phyloP scores from a whole-genome alignment of 2,797 vertebrate genomes.

The Chlorospingus flavigularis region DNA sequence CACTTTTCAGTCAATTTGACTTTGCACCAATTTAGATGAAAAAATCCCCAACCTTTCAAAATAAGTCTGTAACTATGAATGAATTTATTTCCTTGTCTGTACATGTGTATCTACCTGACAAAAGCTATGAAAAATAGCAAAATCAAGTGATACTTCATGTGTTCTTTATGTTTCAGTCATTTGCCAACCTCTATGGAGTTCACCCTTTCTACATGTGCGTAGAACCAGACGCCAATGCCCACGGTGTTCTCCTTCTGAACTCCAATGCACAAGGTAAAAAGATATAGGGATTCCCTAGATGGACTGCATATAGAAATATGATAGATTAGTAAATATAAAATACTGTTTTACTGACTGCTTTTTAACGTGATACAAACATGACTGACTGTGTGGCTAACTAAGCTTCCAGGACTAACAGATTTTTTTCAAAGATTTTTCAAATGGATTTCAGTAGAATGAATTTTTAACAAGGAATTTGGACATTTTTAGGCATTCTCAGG shows the following conservation, averaged over 20 bases:
- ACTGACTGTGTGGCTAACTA: neutral
- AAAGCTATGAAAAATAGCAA: neutral
- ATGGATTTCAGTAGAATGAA: neutral
- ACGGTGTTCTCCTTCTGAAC: constrained; percentile 62
- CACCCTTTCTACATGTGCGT: constrained; percentile 58
- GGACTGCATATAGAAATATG: neutral
- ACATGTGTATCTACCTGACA: neutral
- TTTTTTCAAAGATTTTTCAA: constrained; percentile 2
- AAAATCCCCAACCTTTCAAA: neutral
- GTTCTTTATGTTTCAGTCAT: constrained; percentile 29
- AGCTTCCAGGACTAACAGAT: neutral
- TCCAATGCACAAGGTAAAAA: constrained; percentile 64
- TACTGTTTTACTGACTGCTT: neutral
- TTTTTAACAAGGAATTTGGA: neutral
- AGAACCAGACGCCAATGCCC: constrained; percentile 40
- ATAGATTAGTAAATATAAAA: neutral
- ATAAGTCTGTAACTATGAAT: neutral
- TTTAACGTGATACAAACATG: neutral
- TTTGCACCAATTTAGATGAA: neutral
- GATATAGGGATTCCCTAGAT: neutral
- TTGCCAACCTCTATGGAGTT: constrained; percentile 59
- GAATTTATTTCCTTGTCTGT: neutral
- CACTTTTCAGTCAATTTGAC: neutral
- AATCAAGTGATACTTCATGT: neutral
- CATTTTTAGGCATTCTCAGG: neutral